phyloP scores from a whole-genome alignment of 2,888 invertebrate genomes.

The Endomychus coccineus region DNA sequence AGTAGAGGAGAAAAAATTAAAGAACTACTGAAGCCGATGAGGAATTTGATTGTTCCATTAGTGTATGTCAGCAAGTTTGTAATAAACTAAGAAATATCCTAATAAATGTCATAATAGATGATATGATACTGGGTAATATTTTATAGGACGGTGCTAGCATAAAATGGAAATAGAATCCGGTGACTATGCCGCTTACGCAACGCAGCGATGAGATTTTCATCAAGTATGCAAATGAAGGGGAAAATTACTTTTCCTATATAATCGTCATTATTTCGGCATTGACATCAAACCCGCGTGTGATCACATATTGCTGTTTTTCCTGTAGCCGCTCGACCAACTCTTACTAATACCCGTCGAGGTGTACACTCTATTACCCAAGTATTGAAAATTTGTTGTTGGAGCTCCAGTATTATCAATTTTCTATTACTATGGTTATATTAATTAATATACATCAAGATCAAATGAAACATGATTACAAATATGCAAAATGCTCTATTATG shows the following conservation, averaged over 20 bases:
- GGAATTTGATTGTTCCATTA: slow-evolving; percentile 4
- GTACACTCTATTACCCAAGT: too few relatives aligned
- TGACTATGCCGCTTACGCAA: too few relatives aligned
- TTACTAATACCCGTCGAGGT: too few relatives aligned
- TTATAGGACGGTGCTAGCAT: too few relatives aligned
- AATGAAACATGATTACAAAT: too few relatives aligned
- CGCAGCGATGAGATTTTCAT: slow-evolving; percentile 46
- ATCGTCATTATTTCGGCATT: slow-evolving; percentile 48
- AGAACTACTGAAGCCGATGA: neutral
- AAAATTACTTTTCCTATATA: slow-evolving; percentile 48
- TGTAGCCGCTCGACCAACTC: too few relatives aligned
- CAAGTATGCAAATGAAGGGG: slow-evolving; percentile 47
- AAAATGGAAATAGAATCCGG: neutral
- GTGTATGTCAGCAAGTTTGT: slow-evolving; percentile 4
- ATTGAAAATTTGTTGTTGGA: too few relatives aligned
- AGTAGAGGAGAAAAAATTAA: slow-evolving; percentile 25
- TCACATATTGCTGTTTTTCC: slow-evolving; percentile 44
- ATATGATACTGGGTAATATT: neutral
- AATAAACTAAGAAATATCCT: slow-evolving; percentile 7
- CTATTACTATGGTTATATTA: too few relatives aligned
- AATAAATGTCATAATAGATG: slow-evolving; percentile 5
- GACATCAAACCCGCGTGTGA: slow-evolving; percentile 41
- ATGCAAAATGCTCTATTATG: too few relatives aligned
- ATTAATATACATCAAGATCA: too few relatives aligned
- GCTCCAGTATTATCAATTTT: too few relatives aligned